Percentiles rank a stretch among this genome's conserved stretches.
Conservation (phyloP, 2,797 vertebrate genomes). For the Manis javanica region DNA sequence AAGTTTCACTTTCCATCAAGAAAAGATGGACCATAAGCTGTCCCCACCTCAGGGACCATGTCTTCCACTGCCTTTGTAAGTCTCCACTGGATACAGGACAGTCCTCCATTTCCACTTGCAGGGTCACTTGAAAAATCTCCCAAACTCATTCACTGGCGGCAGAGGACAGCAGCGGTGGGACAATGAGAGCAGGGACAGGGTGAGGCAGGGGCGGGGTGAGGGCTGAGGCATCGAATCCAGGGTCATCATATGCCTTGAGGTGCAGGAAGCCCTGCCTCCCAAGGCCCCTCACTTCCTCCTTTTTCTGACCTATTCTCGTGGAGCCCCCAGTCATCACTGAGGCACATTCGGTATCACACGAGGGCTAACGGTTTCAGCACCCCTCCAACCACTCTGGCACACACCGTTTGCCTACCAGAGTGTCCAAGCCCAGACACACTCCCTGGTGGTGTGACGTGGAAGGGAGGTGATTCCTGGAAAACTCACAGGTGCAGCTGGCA, state of each 20-base stretch:
- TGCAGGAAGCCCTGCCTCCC: neutral
- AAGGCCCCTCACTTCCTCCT: neutral
- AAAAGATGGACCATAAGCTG: neutral
- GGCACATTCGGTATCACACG: too few relatives aligned
- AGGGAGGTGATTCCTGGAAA: neutral
- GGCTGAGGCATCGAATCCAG: fast-evolving
- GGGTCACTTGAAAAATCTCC: neutral
- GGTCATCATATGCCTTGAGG: too few relatives aligned
- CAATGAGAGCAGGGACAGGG: neutral
- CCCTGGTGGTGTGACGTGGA: fast-evolving
- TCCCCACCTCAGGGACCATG: neutral
- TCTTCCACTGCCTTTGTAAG: neutral
- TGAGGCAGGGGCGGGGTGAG: fast-evolving
- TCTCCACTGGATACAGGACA: neutral
- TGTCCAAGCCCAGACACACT: neutral
- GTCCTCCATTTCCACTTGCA: fast-evolving
- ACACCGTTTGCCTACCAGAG: too few relatives aligned
- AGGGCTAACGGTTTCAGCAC: neutral
- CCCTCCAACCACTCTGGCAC: too few relatives aligned
- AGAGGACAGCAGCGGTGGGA: neutral
- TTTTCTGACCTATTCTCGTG: neutral
- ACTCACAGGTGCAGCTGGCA: neutral
- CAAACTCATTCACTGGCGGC: neutral
- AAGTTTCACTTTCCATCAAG: neutral
- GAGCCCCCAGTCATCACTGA: neutral